Evolutionary conservation across 2,888 invertebrate genomes (phyloP), one percentile per base, ranked within the genome.

Genomic region (Cephus nigrinus): DNA sequence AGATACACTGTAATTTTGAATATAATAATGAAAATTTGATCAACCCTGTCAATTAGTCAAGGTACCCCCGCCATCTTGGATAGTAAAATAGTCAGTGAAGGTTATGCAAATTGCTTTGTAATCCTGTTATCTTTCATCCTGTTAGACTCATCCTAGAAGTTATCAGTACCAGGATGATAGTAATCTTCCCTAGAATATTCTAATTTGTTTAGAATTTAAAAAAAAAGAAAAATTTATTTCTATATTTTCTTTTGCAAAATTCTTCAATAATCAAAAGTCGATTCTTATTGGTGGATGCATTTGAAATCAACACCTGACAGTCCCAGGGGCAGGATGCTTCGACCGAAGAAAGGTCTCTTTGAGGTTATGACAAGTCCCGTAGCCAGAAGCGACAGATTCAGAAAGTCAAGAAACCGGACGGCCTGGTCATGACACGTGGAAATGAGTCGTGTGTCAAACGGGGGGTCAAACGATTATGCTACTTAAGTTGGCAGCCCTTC

Each of bases 41-140:
- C 1, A 55, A 55, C 55, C 5, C 55, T 55, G 55, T 55, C 55
- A 55, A 23, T 55, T 55, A 55, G 23, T 2, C 2, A 55, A 23
- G 55, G 5, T 23, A 9, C 23, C 15, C 4, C 5, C 9, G 55
- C 55, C 23, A 55, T 55, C 55, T 55, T 55, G 55, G 55, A 23
- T 55, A 55, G 85, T 85, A 89, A 88, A 89, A 89, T 88, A 86
- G 86, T 84, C 83, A 84, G 77, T 80, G 83, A 84, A 86, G 89
- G 89, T 90, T 90, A 91, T 91, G 91, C 90, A 91, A 90, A 91
- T 91, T 91, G 91, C 91, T 91, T 91, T 88, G 87, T 91, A 91
- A 91, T 89, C 88, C 88, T 86, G 88, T 91, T 91, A 91, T 89
- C 88, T 89, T 91, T 90, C 89, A 88, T 89, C 90, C 88, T 87